Base-by-base conservation (phyloP, 2,797 vertebrate species). In the Onychomys torridus region DNA sequence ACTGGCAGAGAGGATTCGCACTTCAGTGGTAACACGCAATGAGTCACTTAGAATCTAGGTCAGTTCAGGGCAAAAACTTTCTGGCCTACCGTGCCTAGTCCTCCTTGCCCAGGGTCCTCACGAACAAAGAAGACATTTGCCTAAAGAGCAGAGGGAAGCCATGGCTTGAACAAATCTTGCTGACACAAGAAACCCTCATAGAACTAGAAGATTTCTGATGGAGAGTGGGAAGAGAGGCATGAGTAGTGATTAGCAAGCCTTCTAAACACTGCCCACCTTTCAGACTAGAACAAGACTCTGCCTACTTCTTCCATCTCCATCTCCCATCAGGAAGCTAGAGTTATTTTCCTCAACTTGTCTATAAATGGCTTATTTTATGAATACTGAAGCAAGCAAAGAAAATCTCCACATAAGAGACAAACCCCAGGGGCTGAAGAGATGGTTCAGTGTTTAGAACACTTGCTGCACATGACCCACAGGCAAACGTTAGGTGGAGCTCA, bases 331-430 rank as follows among this genome's bases (percentile, higher is more conserved):
- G 90, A 98, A 94, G 43, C 89, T 96, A 77, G 94, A 84, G 86
- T 96, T 97, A 94, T 94, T 97, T 98, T 97, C 95, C 95, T 98
- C 94, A 93, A 97, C 96, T 96, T 97, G 96, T 98, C 97, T 97
- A 94, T 98, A 98, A 97, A 97, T 97, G 87, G 92, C 0, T 98
- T 98, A 97, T 96, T 96, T 97, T 96, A 97, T 98, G 98, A 98
- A 98, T 97, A 97, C 96, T 98, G 97, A 98, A 96, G 98, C 97
- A 98, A 95, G 87, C 96, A 95, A 97, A 97, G 97, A 96, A 98
- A 98, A 27, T 96, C 95, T 94, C 96, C 97, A 96, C 93, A 95
- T 93, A 49, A 96, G 96, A 98, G 95, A 97, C 98, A 98, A 94
- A 95, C 97, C 96, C 97, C 93, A 96, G n/a, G 55, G 34, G 75